Evolutionary conservation across 37 sponge, comb jelly and placozoan species (phyloP).

Genomic region (Halichondria panicea): DNA sequence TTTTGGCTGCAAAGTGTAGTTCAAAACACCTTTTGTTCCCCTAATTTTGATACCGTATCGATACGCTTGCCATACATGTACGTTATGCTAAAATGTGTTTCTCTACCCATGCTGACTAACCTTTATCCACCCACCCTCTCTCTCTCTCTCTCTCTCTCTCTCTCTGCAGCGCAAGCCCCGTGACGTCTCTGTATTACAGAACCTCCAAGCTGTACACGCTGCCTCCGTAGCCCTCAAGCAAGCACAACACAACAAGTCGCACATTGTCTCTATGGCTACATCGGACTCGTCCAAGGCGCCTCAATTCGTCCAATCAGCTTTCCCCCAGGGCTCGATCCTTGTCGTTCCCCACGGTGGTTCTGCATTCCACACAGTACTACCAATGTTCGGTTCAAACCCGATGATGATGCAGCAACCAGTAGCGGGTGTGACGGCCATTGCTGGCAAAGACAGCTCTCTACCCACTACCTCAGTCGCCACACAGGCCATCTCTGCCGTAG

Average conservation of each 20-base stretch:
- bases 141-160: background rate
- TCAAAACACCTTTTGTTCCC: too few species aligned
- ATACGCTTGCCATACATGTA: background rate
- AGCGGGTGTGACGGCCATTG: background rate
- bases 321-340: constrained; percentile 53
- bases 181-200: constrained; percentile 22
- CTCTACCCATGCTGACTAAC: too few species aligned
- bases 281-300: background rate
- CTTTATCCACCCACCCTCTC: background rate
- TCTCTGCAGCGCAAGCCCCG: constrained; percentile 32
- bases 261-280: background rate
- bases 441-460: too few species aligned
- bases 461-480: too few species aligned
- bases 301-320: constrained; percentile 4
- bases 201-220: constrained; percentile 30
- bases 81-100: background rate
- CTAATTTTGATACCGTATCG: too few species aligned
- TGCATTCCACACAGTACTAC: constrained; percentile 25
- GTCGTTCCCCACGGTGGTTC: constrained; percentile 26
- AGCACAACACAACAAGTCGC: background rate
- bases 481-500: too few species aligned
- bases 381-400: constrained; percentile 43
- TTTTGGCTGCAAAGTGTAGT: too few species aligned
- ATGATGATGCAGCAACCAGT: constrained; percentile 37
- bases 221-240: background rate